Conservation (phyloP, 1,140 invertebrate genomes). For the Varroa destructor region DNA sequence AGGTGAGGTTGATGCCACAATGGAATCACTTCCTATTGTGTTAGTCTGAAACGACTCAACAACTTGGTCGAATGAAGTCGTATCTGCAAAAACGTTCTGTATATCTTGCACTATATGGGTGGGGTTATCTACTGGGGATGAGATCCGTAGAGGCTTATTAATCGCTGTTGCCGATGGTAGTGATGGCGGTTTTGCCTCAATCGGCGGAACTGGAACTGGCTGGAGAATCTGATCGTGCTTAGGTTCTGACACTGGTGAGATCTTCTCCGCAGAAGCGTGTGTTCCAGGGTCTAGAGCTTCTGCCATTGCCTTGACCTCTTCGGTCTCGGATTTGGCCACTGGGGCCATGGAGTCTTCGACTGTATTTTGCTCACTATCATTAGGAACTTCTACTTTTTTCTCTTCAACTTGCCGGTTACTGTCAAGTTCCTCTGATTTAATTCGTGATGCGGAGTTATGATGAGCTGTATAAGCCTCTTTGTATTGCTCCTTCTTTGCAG, state of each 20-base stretch:
- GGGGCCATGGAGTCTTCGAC: no score
- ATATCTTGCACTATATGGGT: no score
- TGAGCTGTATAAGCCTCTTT: no score
- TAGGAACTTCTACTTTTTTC: neutral
- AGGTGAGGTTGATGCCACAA: neutral
- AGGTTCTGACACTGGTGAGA: slow-evolving; percentile 2
- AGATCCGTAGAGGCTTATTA: neutral
- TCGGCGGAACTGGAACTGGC: neutral
- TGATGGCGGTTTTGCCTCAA: neutral
- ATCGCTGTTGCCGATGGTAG: no score
- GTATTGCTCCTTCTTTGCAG: no score
- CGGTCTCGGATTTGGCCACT: neutral
- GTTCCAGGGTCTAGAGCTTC: neutral
- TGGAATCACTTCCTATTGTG: neutral
- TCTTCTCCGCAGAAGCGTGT: neutral
- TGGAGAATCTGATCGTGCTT: slow-evolving; percentile 21
- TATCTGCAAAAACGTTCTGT: neutral
- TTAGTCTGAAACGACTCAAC: neutral
- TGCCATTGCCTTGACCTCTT: neutral
- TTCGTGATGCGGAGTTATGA: no score
- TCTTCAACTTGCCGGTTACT: neutral
- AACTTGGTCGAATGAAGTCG: neutral
- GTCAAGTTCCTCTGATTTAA: neutral
- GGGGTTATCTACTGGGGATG: neutral
- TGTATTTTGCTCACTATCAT: neutral